These are phyloP conservation scores for Leucania comma DNA, from an alignment of 2,888 invertebrate genomes.

Conservation along the genomic window DNA sequence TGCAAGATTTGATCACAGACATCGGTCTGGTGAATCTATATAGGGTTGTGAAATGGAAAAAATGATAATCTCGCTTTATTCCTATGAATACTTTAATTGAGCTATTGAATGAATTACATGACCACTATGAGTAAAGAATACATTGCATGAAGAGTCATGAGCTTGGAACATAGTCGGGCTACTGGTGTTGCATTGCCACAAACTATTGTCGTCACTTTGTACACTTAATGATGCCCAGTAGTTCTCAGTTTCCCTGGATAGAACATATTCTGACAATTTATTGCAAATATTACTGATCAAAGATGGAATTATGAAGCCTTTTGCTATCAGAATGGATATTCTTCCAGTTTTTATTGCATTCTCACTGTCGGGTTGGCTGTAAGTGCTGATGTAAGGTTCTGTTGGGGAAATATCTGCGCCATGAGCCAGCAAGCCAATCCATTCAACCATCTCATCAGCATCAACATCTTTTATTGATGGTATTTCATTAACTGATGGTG, in stretches of 20 bases:
- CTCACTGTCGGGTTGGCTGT: slow-evolving; percentile 78
- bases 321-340: slow-evolving; percentile 77
- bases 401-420: slow-evolving; percentile 72
- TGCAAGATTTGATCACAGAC: too few relatives aligned
- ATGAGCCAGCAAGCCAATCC: slow-evolving; percentile 83
- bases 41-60: too few relatives aligned
- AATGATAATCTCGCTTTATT: slow-evolving; percentile 24
- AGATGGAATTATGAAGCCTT: slow-evolving; percentile 79
- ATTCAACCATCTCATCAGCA: slow-evolving; percentile 82
- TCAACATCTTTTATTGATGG: slow-evolving; percentile 79
- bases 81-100: slow-evolving; percentile 84
- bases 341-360: slow-evolving; percentile 76
- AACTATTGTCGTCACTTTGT: slow-evolving; percentile 80
- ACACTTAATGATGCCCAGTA: slow-evolving; percentile 83
- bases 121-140: slow-evolving; percentile 76
- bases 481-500: slow-evolving; percentile 76
- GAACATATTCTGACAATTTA: slow-evolving; percentile 73
- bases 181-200: slow-evolving; percentile 79
- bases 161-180: slow-evolving; percentile 80
- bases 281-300: slow-evolving; percentile 72
- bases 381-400: slow-evolving; percentile 82
- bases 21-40: too few relatives aligned
- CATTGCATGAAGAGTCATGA: slow-evolving; percentile 79
- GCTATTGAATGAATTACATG: slow-evolving; percentile 77
- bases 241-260: slow-evolving; percentile 71